phyloP scores from a whole-genome alignment of 2,888 invertebrate species.

The Nemotelus nigrinus region DNA sequence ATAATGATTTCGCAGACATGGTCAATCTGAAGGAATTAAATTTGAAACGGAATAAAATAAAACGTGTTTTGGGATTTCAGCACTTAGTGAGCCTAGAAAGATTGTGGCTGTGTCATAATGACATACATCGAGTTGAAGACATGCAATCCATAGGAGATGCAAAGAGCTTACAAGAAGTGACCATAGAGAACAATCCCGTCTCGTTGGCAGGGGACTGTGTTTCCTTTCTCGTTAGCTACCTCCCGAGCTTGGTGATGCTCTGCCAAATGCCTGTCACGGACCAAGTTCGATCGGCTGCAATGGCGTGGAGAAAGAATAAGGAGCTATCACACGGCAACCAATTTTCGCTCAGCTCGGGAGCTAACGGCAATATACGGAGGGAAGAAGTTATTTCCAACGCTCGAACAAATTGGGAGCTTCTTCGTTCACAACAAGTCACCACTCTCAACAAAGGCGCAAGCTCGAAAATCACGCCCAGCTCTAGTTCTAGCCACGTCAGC shows the following conservation, averaged over 20 bases:
- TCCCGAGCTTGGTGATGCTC: constrained; percentile 77
- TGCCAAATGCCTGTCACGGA: constrained; percentile 84
- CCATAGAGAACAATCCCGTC: constrained; percentile 87
- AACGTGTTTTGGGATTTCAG: constrained; percentile 82
- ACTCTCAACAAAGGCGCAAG: constrained; percentile 28
- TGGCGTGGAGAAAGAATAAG: constrained; percentile 82
- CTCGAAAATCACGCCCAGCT: neutral
- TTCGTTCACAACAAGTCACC: constrained; percentile 71
- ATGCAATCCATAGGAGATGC: constrained; percentile 85
- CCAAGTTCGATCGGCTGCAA: constrained; percentile 79
- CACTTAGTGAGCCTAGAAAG: constrained; percentile 78
- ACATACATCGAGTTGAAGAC: constrained; percentile 81
- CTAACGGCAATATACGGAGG: constrained; percentile 69
- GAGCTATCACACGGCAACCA: constrained; percentile 71
- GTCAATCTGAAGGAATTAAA: constrained; percentile 85
- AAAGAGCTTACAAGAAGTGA: constrained; percentile 80
- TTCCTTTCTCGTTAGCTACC: constrained; percentile 82
- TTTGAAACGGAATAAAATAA: constrained; percentile 84
- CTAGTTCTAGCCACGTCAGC: constrained; percentile 1
- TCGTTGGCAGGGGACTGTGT: constrained; percentile 83
- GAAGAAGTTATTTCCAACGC: constrained; percentile 88
- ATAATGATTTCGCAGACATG: constrained; percentile 81
- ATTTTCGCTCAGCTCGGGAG: constrained; percentile 66
- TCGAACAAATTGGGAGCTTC: constrained; percentile 85
- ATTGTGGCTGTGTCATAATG: constrained; percentile 65